These are phyloP conservation scores for Cochlearius cochlearius DNA, from an alignment of 2,113 vertebrate species.

Conservation along the genomic window DNA sequence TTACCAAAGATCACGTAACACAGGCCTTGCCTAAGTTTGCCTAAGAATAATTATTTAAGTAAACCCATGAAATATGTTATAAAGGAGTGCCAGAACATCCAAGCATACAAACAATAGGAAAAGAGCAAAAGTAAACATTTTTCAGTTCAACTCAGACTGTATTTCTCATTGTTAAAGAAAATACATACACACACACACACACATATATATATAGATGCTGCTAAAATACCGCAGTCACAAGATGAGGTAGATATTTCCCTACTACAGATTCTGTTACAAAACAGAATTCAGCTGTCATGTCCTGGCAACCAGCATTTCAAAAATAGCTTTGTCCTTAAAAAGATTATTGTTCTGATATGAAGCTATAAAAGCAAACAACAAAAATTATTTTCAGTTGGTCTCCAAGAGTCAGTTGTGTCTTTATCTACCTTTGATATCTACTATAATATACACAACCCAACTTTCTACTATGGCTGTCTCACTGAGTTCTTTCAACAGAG, in stretches of 20 bases:
- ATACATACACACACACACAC: too few species aligned
- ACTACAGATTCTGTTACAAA: background rate
- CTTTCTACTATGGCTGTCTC: background rate
- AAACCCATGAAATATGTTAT: background rate
- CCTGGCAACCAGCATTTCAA: background rate
- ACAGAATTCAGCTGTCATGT: background rate
- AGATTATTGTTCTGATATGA: background rate
- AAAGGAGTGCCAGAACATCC: background rate
- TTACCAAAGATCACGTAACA: background rate
- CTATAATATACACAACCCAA: background rate
- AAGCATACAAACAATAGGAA: background rate
- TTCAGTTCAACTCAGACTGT: background rate
- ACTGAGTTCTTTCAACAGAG: background rate
- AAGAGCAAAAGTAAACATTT: background rate
- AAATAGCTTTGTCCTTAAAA: background rate
- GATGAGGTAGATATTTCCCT: background rate
- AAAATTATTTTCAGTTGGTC: background rate
- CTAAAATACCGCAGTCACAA: background rate
- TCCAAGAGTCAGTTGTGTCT: background rate
- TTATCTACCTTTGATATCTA: background rate
- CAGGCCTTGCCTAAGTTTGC: background rate
- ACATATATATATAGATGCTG: too few species aligned
- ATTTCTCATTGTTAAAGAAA: background rate
- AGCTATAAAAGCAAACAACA: background rate
- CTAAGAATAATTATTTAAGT: background rate